Conservation (phyloP, 2,797 vertebrate genomes). For the Rhabdomys pumilio region DNA sequence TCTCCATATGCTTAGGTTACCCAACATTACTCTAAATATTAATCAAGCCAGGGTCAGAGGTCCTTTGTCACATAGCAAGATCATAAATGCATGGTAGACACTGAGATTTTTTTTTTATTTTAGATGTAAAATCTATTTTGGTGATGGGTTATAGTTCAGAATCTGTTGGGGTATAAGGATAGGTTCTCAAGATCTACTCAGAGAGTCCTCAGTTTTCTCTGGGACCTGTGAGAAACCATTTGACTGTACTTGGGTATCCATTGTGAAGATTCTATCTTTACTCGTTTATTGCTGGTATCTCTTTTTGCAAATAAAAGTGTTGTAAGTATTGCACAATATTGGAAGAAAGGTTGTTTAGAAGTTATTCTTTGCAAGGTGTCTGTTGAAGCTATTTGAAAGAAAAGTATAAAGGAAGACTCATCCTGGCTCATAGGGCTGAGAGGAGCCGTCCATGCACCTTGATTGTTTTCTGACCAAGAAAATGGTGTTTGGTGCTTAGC, state of each 20-base stretch:
- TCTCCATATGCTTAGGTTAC: neutral
- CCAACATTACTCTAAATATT: constrained; percentile 23
- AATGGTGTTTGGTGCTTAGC: constrained; percentile 48
- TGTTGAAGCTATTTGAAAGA: constrained; percentile 38
- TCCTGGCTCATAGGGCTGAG: neutral
- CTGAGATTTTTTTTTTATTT: neutral
- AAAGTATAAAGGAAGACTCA: neutral
- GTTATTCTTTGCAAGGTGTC: neutral
- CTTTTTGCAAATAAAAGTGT: constrained; percentile 19
- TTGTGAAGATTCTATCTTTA: neutral
- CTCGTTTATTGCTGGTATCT: neutral
- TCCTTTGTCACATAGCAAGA: neutral
- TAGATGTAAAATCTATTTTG: constrained; percentile 22
- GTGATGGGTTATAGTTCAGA: constrained; percentile 51
- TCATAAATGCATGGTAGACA: neutral
- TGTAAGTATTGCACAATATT: neutral
- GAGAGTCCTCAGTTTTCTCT: neutral
- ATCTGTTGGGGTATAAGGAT: neutral
- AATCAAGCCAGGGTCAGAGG: neutral
- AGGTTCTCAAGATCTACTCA: neutral
- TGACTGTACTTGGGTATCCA: neutral
- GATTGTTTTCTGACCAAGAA: constrained; percentile 37
- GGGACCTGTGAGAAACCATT: neutral
- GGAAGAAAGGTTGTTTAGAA: neutral
- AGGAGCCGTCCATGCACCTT: neutral